These are phyloP conservation scores for Echinops telfairi DNA, from an alignment of 2,113 vertebrate genomes.

Conservation along the genomic window DNA sequence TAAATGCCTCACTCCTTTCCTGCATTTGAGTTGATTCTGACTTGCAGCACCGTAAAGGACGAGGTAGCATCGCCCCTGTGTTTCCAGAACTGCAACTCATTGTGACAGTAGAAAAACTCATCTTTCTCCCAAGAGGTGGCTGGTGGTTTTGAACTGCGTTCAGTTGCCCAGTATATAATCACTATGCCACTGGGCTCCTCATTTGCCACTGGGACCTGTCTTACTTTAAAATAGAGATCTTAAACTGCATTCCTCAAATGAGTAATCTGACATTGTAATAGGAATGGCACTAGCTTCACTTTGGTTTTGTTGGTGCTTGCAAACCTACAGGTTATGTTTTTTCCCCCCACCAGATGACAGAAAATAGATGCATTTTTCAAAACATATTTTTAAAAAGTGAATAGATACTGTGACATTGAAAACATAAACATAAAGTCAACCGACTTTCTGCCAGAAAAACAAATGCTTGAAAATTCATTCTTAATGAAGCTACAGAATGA, in stretches of 20 bases:
- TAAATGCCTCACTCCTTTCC: no score
- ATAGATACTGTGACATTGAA: neutral
- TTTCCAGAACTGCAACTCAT: no score
- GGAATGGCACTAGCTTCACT: neutral
- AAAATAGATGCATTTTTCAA: neutral
- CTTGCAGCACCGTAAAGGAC: no score
- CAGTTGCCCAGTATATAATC: no score
- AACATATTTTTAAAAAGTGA: neutral
- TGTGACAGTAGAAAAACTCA: no score
- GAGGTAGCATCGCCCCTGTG: no score
- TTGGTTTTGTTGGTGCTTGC: neutral
- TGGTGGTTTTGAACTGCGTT: no score
- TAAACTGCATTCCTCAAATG: neutral
- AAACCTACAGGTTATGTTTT: slow-evolving; percentile 11
- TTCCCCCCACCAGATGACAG: neutral
- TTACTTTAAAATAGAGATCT: neutral
- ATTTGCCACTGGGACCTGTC: no score
- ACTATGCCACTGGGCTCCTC: no score
- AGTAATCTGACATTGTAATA: neutral
- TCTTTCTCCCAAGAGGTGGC: no score
- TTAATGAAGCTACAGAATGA: neutral
- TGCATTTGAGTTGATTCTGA: no score
- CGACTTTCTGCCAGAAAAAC: neutral
- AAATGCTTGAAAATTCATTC: neutral
- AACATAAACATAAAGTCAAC: neutral